Base-by-base conservation (phyloP, 1,140 invertebrate genomes). In the Drosophila jambulina region DNA sequence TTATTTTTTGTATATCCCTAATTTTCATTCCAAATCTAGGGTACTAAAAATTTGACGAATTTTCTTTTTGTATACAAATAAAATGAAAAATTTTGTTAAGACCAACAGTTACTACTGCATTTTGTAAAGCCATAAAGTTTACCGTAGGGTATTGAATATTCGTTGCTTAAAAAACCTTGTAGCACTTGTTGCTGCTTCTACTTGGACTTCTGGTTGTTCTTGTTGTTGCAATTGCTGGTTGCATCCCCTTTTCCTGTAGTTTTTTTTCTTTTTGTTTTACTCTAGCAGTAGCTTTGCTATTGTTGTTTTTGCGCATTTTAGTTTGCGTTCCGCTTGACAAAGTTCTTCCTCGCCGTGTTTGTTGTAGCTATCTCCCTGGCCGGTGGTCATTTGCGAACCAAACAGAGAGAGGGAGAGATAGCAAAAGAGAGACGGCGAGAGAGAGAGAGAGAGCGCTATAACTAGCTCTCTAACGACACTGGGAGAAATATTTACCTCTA, bases 311-410 rank as follows among this genome's bases (percentile, higher is more conserved):
- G 64, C 77, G 45, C 72, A 72, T 76, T 83, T 84, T n/a, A 69
- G 64, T 56, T 77, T 57, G 61, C 67, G 80, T 86, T 86, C 67
- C 82, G 83, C 82, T 86, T 86, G 79, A 86, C 61, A 86, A 79
- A 87, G 64, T 76, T 78, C 69, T 77, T 72, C 51, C 67, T 45
- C 40, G 36, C 46, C 38, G 51, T 69, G 36, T 51, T 56, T 64
- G 54, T 67, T 67, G 61, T 56, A 45, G 58, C 32, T 57, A 29
- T 59, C 72, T 49, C 32, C 54, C 48, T 51, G 17, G 32, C 40
- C 46, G 40, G 42, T 64, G 40, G 54, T 54, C 54, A 53, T 29
- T 54, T 48, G 45, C 45, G 46, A 65, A 43, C 48, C 61, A 45
- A 67, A 32, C n/a, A 29, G 17, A 61, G 38, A 40, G n/a, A 21